Base-by-base conservation (phyloP, 1,140 invertebrate species). In the Tachypleus tridentatus region DNA sequence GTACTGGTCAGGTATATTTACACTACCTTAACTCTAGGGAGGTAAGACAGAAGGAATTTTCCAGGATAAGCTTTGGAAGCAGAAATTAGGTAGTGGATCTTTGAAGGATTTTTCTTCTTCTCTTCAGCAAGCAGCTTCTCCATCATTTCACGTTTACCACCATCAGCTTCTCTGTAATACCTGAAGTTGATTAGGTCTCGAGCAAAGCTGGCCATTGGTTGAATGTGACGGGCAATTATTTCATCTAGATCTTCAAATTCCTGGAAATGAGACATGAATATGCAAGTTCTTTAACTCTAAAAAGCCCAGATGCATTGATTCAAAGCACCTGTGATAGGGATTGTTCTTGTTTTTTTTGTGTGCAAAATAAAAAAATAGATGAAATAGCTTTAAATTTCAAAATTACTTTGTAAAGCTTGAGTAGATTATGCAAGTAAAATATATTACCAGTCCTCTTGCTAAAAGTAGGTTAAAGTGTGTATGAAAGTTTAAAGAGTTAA, bases 211-310 rank as follows among this genome's bases (percentile, higher is more conserved):
- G 96, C 94, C 93, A 99, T 97, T 0, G 96, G 97, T 69, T 90
- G 93, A 4, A 99, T 86, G 77, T 97, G 85, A 8, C 95, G 84
- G 0, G 96, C 95, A 53, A 99, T 92, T 58, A 99, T 99, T 87
- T 99, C 97, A 79, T 99, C 97, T 10, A 99, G 78, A 79, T 99
- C 97, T 81, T 99, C 97, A 78, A 95, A 99, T 73, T 96, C 90
- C 73, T 82, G 66, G 47, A 76, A 70, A 49, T 91, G 29, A 29
- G 29, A 29, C 0, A 29, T 29, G 29, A 29, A 2, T 29, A 29
- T 29, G 29, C 29, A 1, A 29, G 29, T 29, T 29, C 29, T 29
- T 29, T 29, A 29, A 29, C 29, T 29, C 29, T 29, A 29, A 64
- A 29, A 64, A 64, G 49, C 63, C 63, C 56, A 29, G 29, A 29